Percentiles rank a stretch among this genome's conserved stretches.
Conservation (phyloP, 2,113 vertebrate species). For the Sakesphorus luctuosus region DNA sequence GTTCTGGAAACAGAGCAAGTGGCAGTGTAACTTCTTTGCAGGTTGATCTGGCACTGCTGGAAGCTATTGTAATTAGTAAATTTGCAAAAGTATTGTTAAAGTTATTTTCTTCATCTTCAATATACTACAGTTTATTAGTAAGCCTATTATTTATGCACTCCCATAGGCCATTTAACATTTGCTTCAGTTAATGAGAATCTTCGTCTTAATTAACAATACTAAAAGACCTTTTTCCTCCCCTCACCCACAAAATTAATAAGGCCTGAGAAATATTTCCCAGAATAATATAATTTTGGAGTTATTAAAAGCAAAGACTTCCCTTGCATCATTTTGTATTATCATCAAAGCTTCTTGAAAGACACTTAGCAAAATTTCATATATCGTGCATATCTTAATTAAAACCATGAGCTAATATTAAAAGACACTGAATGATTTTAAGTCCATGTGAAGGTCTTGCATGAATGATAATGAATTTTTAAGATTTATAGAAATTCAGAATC, state of each 20-base stretch:
- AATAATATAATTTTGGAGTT: constrained; percentile 30
- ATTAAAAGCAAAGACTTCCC: background rate
- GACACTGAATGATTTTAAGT: background rate
- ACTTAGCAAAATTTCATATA: background rate
- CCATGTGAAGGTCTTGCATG: background rate
- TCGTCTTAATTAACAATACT: constrained; percentile 62
- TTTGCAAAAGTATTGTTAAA: constrained; percentile 52
- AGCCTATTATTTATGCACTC: constrained; percentile 43
- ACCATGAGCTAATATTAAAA: constrained; percentile 5
- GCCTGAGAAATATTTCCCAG: background rate
- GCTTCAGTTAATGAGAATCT: constrained; percentile 58
- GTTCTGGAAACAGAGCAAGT: constrained; percentile 20
- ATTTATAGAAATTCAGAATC: background rate
- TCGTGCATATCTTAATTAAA: constrained; percentile 48
- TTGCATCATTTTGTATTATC: constrained; percentile 35
- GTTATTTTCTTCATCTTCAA: constrained; percentile 25
- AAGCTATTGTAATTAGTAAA: constrained; percentile 58
- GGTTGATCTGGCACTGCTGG: constrained; percentile 18
- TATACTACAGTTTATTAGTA: constrained; percentile 55
- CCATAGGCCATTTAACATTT: constrained; percentile 49
- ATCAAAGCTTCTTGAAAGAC: constrained; percentile 29
- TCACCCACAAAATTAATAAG: background rate
- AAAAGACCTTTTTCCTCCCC: background rate
- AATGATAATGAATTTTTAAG: constrained; percentile 13
- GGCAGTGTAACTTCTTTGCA: constrained; percentile 27